phyloP scores from a whole-genome alignment of 2,888 invertebrate species.

The Rambutsinella grinnellia region DNA sequence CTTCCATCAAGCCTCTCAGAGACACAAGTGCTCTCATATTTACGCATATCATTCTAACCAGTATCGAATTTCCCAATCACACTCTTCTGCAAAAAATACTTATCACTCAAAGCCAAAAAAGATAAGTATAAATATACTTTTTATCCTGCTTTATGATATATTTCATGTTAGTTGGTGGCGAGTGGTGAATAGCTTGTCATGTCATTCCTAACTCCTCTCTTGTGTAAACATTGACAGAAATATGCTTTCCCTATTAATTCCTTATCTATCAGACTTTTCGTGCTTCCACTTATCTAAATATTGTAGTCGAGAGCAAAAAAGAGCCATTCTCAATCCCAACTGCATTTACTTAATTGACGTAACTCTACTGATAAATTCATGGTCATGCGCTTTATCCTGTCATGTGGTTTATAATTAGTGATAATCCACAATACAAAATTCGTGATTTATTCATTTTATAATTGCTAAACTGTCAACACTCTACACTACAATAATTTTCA shows the following conservation, averaged over 20 bases:
- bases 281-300: background rate
- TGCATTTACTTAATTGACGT: background rate
- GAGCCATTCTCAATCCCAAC: background rate
- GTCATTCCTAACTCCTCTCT: background rate
- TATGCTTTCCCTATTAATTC: background rate
- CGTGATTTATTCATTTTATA: no score
- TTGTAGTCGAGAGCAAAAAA: background rate
- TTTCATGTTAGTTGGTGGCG: background rate
- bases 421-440: no score
- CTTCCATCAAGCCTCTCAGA: no score
- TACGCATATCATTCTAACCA: no score
- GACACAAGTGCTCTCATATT: no score
- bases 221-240: background rate
- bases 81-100: no score
- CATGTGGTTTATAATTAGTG: background rate
- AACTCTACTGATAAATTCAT: background rate
- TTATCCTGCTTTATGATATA: background rate
- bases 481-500: no score
- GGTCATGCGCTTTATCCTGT: background rate
- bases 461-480: no score
- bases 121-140: no score
- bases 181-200: background rate
- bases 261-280: background rate
- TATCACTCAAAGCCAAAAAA: no score
- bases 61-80: no score